Conservation (phyloP, 2,888 invertebrate species). For the Pseudolycoriella hygida region DNA sequence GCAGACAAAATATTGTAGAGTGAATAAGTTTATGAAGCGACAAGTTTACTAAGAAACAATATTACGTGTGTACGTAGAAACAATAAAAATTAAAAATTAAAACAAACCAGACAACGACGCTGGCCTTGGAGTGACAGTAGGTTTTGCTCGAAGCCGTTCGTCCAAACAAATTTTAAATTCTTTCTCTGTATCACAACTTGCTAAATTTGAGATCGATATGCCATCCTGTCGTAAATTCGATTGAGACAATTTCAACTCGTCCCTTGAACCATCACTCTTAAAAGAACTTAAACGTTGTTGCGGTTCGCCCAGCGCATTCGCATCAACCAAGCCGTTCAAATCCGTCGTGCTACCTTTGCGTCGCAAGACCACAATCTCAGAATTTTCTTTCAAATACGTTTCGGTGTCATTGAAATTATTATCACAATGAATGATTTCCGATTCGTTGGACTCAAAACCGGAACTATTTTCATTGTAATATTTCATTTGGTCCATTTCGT, state of each 20-base stretch:
- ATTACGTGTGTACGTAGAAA: constrained; percentile 11
- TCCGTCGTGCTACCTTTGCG: constrained; percentile 19
- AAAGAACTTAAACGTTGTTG: constrained; percentile 5
- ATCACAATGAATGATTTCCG: constrained; percentile 15
- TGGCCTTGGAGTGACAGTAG: constrained; percentile 28
- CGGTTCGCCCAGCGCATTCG: background rate
- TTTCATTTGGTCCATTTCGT: constrained; percentile 25
- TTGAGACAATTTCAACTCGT: background rate
- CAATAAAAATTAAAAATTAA: constrained; percentile 17
- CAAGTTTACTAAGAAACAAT: constrained; percentile 17
- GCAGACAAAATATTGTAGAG: background rate
- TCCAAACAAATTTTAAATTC: background rate
- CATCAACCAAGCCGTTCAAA: constrained; percentile 1
- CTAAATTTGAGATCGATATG: background rate
- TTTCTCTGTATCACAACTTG: background rate
- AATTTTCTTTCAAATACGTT: constrained; percentile 24
- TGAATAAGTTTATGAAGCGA: background rate
- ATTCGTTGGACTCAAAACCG: background rate
- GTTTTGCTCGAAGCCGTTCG: constrained; percentile 16
- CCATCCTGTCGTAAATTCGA: background rate
- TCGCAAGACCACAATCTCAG: constrained; percentile 26
- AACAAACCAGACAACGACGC: constrained; percentile 30
- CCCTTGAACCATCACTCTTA: background rate
- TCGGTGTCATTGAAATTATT: constrained; percentile 23
- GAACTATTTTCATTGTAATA: constrained; percentile 21